phyloP scores from a whole-genome alignment of 2,797 vertebrate species.

The Platyrinchus mystaceus region DNA sequence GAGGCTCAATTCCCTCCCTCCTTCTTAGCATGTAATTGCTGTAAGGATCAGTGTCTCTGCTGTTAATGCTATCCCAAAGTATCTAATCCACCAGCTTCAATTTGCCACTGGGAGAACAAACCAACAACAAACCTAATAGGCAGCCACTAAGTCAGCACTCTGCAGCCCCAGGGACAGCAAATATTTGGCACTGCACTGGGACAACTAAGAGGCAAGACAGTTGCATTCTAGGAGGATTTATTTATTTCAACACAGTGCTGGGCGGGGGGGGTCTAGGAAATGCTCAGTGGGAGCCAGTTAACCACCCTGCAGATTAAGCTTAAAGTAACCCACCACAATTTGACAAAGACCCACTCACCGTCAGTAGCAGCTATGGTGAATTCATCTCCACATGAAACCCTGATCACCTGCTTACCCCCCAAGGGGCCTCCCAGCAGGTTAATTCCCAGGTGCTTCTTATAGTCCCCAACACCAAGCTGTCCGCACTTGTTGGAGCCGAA shows the following conservation, averaged over 20 bases:
- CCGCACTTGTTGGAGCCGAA: conserved; percentile 98
- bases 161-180: background rate
- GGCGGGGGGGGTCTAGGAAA: background rate
- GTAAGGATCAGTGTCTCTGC: background rate
- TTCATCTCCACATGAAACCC: conserved; percentile 95
- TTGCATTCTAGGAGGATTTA: background rate
- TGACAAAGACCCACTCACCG: conserved; percentile 77
- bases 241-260: background rate
- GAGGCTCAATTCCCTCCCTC: background rate
- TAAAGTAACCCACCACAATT: background rate
- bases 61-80: background rate
- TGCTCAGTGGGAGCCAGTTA: background rate
- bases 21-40: background rate
- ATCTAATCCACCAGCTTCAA: background rate
- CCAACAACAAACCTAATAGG: background rate
- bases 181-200: background rate
- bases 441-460: conserved; percentile 92
- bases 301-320: background rate
- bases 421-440: conserved; percentile 91
- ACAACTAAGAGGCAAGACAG: background rate
- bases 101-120: background rate
- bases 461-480: conserved; percentile 95
- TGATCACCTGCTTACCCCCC: conserved; percentile 91
- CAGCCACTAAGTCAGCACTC: background rate
- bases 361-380: conserved; percentile 96